Base-by-base conservation (phyloP, 2,888 invertebrate species). In the Perithous albicinctus region DNA sequence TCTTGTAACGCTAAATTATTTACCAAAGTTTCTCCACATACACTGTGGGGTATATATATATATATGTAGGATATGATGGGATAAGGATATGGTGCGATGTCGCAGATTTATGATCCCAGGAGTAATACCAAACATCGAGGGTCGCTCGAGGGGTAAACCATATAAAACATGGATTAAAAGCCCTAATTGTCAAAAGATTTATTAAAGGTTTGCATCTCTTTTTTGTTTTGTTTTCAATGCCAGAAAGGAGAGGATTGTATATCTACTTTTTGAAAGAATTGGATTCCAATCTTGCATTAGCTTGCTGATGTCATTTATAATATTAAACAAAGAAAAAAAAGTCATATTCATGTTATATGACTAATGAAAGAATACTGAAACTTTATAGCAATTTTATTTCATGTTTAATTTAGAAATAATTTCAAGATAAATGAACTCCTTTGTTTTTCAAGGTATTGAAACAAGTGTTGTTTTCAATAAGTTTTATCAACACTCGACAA, bases 71-170 rank as follows among this genome's bases (percentile, higher is more conserved):
- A 46, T 23, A 46, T 46, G 35, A 67, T 59, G 46, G 75, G 63
- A 77, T 77, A 61, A 61, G 61, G 38, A 69, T 32, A 26, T 10
- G 63, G 26, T 18, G 18, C 20, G 70, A 51, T 48, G 41, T 51
- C 61, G 35, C 76, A 77, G 69, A 77, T 77, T 77, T 67, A 77
- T 77, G 69, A 67, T 77, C 77, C 51, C 69, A 29, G 61, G 61
- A 69, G 77, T 41, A 48, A 63, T 48, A 69, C 61, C 69, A 69
- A 69, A 64, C 64, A 41, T 54, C 26, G 41, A 29, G 41, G 29
- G 38, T 41, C 51, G 26, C 10, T 32, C n/a, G 51, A 15, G 35
- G 48, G 18, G 63, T 72, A 73, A 61, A 46, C 48, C n/a, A 38
- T 48, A 74, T 63, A 26, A 64, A 64, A 59, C n/a, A 35, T 8